A percentile compares a stretch with the other conserved stretches of the same genome.
Conservation (phyloP, 2,113 vertebrate genomes). For the Oncorhynchus mykiss region DNA sequence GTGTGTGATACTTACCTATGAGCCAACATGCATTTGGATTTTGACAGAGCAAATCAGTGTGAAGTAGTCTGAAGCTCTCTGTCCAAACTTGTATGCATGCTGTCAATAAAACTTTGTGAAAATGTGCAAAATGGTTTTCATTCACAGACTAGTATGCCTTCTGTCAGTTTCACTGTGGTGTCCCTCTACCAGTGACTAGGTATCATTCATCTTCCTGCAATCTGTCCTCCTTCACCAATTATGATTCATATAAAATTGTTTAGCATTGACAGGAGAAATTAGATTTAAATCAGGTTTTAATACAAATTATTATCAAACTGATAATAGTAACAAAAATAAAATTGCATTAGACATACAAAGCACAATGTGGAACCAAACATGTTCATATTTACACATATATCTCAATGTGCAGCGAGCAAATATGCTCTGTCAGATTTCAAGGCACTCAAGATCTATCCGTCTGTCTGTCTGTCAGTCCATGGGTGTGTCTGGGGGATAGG, state of each 20-base stretch:
- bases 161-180: not conserved
- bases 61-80: not conserved
- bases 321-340: constrained; percentile 56
- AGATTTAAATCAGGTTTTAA: constrained; percentile 61
- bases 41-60: not conserved
- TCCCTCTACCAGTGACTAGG: not conserved
- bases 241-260: not conserved
- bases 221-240: not conserved
- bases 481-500: not conserved
- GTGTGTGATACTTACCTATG: not conserved
- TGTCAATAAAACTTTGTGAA: not conserved
- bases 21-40: not conserved
- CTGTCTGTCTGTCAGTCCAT: constrained; percentile 3
- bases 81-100: not conserved
- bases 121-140: not conserved
- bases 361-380: constrained; percentile 32
- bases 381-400: constrained; percentile 56
- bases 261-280: not conserved
- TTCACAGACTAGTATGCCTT: not conserved
- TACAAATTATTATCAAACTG: constrained; percentile 47
- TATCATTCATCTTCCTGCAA: not conserved
- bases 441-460: constrained; percentile 15
- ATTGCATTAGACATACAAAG: constrained; percentile 42
- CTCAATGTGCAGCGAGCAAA: constrained; percentile 4
- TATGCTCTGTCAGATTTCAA: constrained; percentile 8